These are phyloP conservation scores for Asobara japonica DNA, from an alignment of 1,140 invertebrate genomes.

Conservation along the genomic window DNA sequence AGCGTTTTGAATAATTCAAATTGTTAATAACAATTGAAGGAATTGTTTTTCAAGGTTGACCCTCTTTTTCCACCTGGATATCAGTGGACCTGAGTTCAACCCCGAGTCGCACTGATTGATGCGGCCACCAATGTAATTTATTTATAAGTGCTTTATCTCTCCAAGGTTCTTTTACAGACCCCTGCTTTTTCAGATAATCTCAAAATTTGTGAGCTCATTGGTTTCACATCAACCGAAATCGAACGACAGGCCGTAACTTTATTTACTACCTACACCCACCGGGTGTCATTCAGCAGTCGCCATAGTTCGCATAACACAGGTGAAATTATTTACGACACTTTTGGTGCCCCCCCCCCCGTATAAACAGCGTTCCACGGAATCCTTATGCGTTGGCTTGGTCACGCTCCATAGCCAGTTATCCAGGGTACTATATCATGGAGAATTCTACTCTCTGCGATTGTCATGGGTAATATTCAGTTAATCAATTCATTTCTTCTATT, in stretches of 20 bases:
- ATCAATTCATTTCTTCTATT: not conserved
- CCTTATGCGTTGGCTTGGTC: not conserved
- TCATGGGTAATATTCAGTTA: not conserved
- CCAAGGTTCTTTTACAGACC: too few relatives aligned
- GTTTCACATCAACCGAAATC: not conserved
- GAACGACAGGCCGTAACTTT: not conserved
- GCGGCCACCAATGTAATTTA: too few relatives aligned
- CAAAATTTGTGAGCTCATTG: not conserved
- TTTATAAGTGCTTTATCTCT: too few relatives aligned
- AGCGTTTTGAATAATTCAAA: too few relatives aligned
- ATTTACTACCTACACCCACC: conserved; percentile 23
- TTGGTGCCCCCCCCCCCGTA: not conserved
- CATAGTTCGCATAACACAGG: not conserved
- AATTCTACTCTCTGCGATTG: not conserved
- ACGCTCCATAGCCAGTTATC: conserved; percentile 10
- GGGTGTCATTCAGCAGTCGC: not conserved
- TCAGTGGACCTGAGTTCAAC: too few relatives aligned
- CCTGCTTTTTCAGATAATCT: too few relatives aligned
- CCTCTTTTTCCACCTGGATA: too few relatives aligned
- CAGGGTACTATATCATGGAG: not conserved
- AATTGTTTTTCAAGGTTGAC: too few relatives aligned
- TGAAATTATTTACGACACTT: conserved; percentile 28
- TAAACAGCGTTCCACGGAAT: not conserved
- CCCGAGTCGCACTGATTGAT: too few relatives aligned
- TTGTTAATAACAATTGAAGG: too few relatives aligned